Base-by-base conservation (phyloP, 1,140 invertebrate species). In the Polypedilum pembai region DNA sequence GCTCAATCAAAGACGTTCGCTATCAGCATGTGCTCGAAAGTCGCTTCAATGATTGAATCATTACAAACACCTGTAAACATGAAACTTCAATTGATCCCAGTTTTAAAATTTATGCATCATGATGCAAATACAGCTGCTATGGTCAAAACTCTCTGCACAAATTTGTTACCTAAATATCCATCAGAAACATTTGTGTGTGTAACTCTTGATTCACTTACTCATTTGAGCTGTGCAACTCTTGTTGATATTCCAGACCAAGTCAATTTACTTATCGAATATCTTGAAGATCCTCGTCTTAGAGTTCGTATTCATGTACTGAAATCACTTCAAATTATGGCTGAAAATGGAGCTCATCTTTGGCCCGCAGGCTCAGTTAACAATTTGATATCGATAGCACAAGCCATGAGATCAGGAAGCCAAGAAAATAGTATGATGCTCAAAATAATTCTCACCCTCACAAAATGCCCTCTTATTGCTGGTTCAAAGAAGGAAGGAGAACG, bases 21-120 rank as follows among this genome's bases (percentile, higher is more conserved):
- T n/a, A 89, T 94, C 8, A 95, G 92, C 73, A 97, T 98, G 89
- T 98, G 95, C 79, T 93, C 92, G 77, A 97, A 97, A 84, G 90
- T 98, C 73, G 93, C 93, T 0, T 91, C 95, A 75, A 98, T 98
- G 95, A 96, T 98, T 77, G 90, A 94, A 80, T 92, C 93, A 73
- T 87, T 96, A 78, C 90, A 92, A 65, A 97, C 95, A 0, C 94
- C 94, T 4, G 91, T 95, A 7, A 92, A 94, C 69, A 91, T 96
- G 84, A 96, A 98, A 81, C 84, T 97, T 3, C 90, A 94, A 77
- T 84, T 98, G 0, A 94, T 98, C 76, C 91, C 94, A 3, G 94
- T 97, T 56, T 84, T 98, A 73, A 90, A 95, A 77, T 93, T 97
- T 78, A 97, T 98, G 89, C 94, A 98, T 84, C 95, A 96, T 82